Evolutionary conservation across 2,113 vertebrate genomes (phyloP).

Genomic region (Lamprotornis superbus): DNA sequence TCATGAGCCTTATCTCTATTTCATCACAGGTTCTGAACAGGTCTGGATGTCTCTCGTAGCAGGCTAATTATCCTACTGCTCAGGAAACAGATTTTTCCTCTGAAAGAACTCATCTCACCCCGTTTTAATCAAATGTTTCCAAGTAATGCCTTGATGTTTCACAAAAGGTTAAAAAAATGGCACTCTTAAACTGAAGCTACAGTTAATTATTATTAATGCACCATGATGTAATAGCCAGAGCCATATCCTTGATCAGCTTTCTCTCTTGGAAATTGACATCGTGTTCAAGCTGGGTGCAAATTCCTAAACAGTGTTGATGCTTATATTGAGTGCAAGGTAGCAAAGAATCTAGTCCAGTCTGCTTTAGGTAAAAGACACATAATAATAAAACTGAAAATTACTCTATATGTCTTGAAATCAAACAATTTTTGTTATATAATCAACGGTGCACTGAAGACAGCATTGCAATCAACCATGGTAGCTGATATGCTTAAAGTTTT

Average conservation of each 20-base stretch:
- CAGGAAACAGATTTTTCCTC: neutral
- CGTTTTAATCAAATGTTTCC: neutral
- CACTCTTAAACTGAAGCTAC: fast-evolving
- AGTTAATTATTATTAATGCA: no score
- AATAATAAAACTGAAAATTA: constrained; percentile 1
- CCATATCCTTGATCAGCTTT: neutral
- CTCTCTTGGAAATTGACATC: neutral
- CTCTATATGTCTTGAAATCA: constrained; percentile 16
- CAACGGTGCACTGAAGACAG: neutral
- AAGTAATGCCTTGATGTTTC: neutral
- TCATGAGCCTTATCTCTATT: neutral
- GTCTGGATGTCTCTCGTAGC: neutral
- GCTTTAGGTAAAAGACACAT: neutral
- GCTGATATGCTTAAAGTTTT: neutral
- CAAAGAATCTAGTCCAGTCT: neutral
- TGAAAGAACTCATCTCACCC: neutral
- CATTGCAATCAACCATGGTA: neutral
- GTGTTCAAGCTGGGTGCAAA: neutral
- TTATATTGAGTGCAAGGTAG: neutral
- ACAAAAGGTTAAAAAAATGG: neutral
- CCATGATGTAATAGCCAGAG: neutral
- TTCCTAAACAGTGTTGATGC: neutral
- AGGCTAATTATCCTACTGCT: neutral
- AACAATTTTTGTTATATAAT: neutral
- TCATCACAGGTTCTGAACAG: neutral